Percentiles rank a stretch among this genome's conserved stretches.
phyloP scores from a whole-genome alignment of 2,113 vertebrate genomes.

The Oceanites oceanicus region DNA sequence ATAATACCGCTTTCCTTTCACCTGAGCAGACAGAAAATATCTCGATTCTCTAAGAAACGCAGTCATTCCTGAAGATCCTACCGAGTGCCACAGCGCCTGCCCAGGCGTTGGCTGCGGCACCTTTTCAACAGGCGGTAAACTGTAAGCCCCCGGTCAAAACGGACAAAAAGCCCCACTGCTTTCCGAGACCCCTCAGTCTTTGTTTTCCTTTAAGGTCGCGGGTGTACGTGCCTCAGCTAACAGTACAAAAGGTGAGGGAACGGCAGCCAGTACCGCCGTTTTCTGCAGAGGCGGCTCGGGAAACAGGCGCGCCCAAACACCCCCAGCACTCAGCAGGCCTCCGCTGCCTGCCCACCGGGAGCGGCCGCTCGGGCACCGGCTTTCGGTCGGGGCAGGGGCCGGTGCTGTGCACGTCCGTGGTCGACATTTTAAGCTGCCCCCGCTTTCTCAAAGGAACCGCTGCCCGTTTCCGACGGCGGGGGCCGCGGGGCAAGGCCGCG shows the following conservation, averaged over 20 bases:
- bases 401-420: neutral
- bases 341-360: neutral
- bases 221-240: neutral
- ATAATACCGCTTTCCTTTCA: neutral
- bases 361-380: too few species aligned
- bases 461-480: too few species aligned
- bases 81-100: neutral
- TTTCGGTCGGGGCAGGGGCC: neutral
- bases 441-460: neutral
- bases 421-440: neutral
- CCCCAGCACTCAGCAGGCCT: neutral
- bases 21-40: neutral
- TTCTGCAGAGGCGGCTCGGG: neutral
- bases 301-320: neutral
- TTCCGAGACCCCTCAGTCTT: neutral
- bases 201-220: neutral
- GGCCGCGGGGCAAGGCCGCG: neutral
- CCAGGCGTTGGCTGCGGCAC: neutral
- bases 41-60: neutral
- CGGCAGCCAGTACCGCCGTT: neutral
- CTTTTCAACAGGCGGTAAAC: rapidly evolving
- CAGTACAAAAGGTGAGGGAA: neutral
- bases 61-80: neutral
- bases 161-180: neutral
- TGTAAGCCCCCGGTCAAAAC: rapidly evolving